Percentiles rank a stretch among this genome's conserved stretches.
phyloP scores from a whole-genome alignment of 2,888 invertebrate species.

The Acleris emargana region DNA sequence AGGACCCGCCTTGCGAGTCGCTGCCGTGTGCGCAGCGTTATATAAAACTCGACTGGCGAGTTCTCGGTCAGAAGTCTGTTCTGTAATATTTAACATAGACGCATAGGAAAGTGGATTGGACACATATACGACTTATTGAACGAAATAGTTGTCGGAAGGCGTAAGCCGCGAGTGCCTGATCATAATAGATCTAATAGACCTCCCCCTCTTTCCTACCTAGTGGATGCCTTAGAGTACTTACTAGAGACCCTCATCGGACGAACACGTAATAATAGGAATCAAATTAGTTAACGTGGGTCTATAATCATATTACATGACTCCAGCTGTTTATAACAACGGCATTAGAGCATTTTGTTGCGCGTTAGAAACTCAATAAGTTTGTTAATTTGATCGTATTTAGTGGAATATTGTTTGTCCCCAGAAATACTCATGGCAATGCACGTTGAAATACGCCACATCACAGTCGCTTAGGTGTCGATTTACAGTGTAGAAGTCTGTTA shows the following conservation, averaged over 20 bases:
- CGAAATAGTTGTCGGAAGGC: conserved; percentile 41
- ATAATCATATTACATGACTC: conserved; percentile 14
- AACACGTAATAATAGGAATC: background rate
- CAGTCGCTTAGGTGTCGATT: conserved; percentile 61
- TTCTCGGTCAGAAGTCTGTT: too few relatives aligned
- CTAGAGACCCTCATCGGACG: conserved; percentile 4
- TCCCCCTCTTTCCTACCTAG: conserved; percentile 41
- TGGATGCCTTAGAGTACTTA: conserved; percentile 44
- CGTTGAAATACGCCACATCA: conserved; percentile 68
- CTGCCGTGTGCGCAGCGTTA: too few relatives aligned
- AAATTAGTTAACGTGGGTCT: conserved; percentile 7
- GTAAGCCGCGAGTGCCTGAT: conserved; percentile 52
- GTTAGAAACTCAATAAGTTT: conserved; percentile 20
- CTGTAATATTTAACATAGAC: too few relatives aligned
- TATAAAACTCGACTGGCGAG: too few relatives aligned
- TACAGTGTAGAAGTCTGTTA: conserved; percentile 68
- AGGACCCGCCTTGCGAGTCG: too few relatives aligned
- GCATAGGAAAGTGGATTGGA: conserved; percentile 47
- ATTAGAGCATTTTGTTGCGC: conserved; percentile 24
- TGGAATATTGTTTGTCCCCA: conserved; percentile 44
- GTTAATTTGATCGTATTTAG: conserved; percentile 28
- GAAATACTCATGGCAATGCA: conserved; percentile 70
- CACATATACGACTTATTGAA: conserved; percentile 20
- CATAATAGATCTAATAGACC: conserved; percentile 47
- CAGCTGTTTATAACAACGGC: conserved; percentile 29